Evolutionary conservation across 2,113 vertebrate genomes (phyloP).

Genomic region (Muntiacus reevesi): DNA sequence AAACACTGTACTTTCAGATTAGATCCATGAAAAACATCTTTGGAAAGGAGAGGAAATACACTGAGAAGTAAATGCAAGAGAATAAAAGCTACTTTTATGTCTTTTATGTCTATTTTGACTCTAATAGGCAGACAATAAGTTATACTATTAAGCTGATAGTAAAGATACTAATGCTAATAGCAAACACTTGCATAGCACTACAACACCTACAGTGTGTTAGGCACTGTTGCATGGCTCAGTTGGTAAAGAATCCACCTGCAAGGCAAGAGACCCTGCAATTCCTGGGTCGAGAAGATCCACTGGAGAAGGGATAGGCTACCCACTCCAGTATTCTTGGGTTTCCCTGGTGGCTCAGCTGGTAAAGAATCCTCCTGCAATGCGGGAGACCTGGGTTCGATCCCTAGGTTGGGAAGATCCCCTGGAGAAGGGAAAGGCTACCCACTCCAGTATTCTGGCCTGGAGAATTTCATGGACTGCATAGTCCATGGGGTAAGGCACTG

Average conservation of each 20-base stretch:
- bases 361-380: neutral
- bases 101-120: neutral
- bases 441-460: neutral
- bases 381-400: neutral
- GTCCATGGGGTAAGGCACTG: neutral
- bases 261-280: neutral
- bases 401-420: neutral
- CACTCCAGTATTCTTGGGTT: neutral
- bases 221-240: neutral
- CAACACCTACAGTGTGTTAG: neutral
- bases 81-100: neutral
- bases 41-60: neutral
- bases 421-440: neutral
- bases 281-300: rapidly evolving
- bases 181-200: neutral
- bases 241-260: neutral
- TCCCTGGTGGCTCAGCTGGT: neutral
- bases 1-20: neutral
- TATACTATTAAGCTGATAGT: neutral
- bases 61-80: neutral
- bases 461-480: neutral
- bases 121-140: neutral
- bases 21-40: neutral
- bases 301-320: neutral
- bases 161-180: neutral